Evolutionary conservation across 2,797 vertebrate species (phyloP), one percentile per base, ranked within the genome.

Genomic region (Stomatorhinus walkeri): DNA sequence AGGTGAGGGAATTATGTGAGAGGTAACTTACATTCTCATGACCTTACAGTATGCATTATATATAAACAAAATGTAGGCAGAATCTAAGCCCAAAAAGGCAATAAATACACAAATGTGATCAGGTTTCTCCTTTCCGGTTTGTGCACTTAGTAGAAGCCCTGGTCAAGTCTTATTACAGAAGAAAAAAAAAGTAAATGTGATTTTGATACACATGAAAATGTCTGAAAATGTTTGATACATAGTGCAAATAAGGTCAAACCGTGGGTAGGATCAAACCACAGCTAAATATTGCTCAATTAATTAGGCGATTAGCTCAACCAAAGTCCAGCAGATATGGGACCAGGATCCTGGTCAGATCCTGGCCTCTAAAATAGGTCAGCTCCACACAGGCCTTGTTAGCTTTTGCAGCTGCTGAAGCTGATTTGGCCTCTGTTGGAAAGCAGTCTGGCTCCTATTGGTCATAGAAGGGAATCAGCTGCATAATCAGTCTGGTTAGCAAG

Each of bases 1-100:
- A 36, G 95, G 97, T 0, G 90, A 0, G 94, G 97, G 6, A 88
- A 28, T 24, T 24, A 51, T 24, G 48, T 49, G n/a, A 51, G 22
- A 28, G 14, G 79, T 84, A n/a, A 14, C 81, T 48, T 48, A 48
- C 79, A 83, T 83, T 84, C 48, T 84, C 81, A 84, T 22, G 40
- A 12, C 43, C 81, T 51, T 84, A n/a, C n/a, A n/a, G n/a, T n/a
- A n/a, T 48, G 19, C 79, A 48, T 48, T n/a, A 48, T 43, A 7
- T 36, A 72, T 16, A 72, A 72, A 32, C 4, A 68, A 68, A 68
- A 68, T 68, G 64, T 68, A 68, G 24, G 64, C 64, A 32, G 14
- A 68, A 5, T 12, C 64, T 68, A 46, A 81, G 76, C 16, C 40
- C 19, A 43, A 46, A 43, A 81, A 81, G 4, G 16, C 43, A 40